Evolutionary conservation across 2,888 invertebrate genomes (phyloP).

Genomic region (Tuta absoluta): DNA sequence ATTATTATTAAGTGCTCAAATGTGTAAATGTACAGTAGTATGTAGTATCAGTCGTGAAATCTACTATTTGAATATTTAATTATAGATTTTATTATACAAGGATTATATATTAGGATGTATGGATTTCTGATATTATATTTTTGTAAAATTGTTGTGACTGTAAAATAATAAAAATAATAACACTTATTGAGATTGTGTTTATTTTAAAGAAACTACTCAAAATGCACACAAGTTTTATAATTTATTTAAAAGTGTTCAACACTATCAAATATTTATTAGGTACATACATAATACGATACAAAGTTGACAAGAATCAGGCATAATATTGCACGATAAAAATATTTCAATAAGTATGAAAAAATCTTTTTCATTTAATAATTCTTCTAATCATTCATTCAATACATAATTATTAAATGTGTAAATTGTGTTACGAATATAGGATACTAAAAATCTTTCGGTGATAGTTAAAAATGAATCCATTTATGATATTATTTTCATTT

Average conservation of each 20-base stretch:
- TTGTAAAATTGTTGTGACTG: slow-evolving; percentile 12
- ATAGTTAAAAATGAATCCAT: too few species aligned
- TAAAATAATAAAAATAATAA: slow-evolving; percentile 28
- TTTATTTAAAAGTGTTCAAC: slow-evolving; percentile 45
- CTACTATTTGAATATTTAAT: not conserved
- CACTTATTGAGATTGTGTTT: not conserved
- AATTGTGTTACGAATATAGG: too few species aligned
- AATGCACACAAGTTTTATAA: slow-evolving; percentile 42
- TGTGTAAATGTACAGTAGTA: slow-evolving; percentile 20
- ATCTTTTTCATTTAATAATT: too few species aligned
- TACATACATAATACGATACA: slow-evolving; percentile 19
- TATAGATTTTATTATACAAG: not conserved
- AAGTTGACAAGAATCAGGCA: slow-evolving; percentile 10
- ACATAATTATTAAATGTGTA: too few species aligned
- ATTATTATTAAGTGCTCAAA: slow-evolving; percentile 24
- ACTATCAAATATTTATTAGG: slow-evolving; percentile 34
- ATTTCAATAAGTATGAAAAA: not conserved
- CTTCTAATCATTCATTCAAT: too few species aligned
- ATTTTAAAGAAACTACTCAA: slow-evolving; percentile 28
- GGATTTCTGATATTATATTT: not conserved
- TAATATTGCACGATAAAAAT: slow-evolving; percentile 12
- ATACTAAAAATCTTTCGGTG: too few species aligned
- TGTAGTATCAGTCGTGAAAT: slow-evolving; percentile 16
- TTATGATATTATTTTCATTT: too few species aligned
- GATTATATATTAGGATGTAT: not conserved